Evolutionary conservation across 2,113 vertebrate species (phyloP).

Genomic region (Passer domesticus): DNA sequence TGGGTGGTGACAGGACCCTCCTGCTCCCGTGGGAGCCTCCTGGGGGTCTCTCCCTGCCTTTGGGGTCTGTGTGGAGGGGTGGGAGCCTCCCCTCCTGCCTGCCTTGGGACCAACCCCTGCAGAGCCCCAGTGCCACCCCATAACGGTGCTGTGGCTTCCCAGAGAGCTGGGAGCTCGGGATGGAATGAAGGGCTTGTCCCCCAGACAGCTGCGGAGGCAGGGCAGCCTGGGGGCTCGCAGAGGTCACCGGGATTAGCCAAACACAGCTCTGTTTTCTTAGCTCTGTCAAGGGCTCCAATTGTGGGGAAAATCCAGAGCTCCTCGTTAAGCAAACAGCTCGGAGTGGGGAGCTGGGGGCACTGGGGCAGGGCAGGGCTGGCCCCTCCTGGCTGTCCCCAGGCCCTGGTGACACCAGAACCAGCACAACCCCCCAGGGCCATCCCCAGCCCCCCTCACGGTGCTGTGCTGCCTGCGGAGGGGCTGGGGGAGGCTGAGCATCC

Average conservation of each 20-base stretch:
- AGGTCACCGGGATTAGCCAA: slow-evolving; percentile 45
- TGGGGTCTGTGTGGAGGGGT: background rate
- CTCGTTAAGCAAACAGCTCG: background rate
- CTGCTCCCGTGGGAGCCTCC: background rate
- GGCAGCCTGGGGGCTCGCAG: background rate
- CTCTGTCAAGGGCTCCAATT: slow-evolving; percentile 42
- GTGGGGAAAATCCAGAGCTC: slow-evolving; percentile 53
- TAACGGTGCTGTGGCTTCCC: background rate
- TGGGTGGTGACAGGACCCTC: background rate
- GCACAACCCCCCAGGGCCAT: background rate
- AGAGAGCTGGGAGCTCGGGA: background rate
- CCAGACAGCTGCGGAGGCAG: background rate
- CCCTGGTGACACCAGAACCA: rapidly evolving
- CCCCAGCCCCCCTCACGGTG: background rate
- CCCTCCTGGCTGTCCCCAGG: background rate
- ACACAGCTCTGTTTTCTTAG: slow-evolving; percentile 56
- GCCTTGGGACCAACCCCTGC: background rate
- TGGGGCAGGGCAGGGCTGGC: background rate
- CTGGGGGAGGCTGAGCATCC: background rate
- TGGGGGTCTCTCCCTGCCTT: background rate
- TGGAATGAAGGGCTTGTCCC: background rate
- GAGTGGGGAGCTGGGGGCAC: background rate
- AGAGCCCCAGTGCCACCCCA: rapidly evolving
- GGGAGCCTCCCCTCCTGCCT: background rate
- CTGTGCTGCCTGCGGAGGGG: background rate